Base-by-base conservation (phyloP, 2,888 invertebrate genomes). In the Trypoxylon attenuatum region DNA sequence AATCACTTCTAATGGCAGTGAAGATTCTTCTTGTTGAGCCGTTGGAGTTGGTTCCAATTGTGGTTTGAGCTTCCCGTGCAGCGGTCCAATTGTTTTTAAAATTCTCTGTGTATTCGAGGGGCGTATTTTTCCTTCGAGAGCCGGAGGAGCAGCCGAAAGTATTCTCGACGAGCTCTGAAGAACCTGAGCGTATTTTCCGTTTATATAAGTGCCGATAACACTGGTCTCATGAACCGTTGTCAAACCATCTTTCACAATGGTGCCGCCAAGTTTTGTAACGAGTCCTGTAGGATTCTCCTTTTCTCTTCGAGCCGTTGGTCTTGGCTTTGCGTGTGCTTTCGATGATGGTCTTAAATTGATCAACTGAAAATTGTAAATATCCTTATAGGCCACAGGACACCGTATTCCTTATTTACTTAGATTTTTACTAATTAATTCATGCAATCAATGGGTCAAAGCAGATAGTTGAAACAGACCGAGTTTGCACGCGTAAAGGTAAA, bases 151-250 rank as follows among this genome's bases (percentile, higher is more conserved):
- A 2, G 71, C 71, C 6, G 81, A 77, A 59, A 91, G 87, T 33
- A 93, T 88, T 81, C 92, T 92, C 0, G 95, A 94, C 38, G 94
- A 93, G 80, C 94, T 95, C 81, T 95, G 94, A 23, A 96, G 88
- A 72, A 90, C 93, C 88, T 96, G 96, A 2, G 96, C 95, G 85
- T 96, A 96, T 88, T 96, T 96, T 33, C 94, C 95, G 47, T 94
- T 93, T 79, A 96, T 94, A 82, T 93, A 94, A 2, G 96, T 95
- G 21, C 96, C 94, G 77, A 96, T 93, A n/a, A 96, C 95, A 83
- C 94, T 94, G 0, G 96, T 95, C 87, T 96, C 95, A 82, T 94
- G 94, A 4, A 96, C 91, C 0, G 95, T 95, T 3, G 95, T 95
- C 1, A 92, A 88, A 1, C 95, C 95, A 80, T 94, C 94, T 82